Percentiles rank a stretch among this genome's conserved stretches.
Evolutionary conservation across 64 coral and sea anemone genomes (phyloP).

Genomic region (Trachythela sp.): DNA sequence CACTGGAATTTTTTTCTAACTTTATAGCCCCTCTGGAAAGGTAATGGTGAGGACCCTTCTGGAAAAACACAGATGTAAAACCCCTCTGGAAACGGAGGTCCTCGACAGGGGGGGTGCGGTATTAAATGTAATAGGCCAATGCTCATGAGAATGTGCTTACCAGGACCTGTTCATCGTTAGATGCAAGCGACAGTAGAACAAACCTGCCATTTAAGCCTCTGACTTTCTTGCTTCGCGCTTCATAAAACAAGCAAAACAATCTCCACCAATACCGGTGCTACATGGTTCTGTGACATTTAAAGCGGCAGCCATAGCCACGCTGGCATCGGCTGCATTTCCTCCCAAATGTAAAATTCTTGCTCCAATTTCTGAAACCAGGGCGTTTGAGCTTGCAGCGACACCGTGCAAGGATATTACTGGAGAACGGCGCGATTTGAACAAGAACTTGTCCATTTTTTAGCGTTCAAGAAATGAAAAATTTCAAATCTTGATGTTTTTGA

Average conservation of each 20-base stretch:
- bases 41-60: too few species aligned
- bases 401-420: slow-evolving; percentile 75
- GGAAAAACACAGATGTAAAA: too few species aligned
- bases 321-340: slow-evolving; percentile 98
- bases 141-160: too few species aligned
- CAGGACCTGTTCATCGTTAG: too few species aligned
- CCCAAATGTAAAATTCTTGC: slow-evolving; percentile 63
- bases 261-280: slow-evolving; percentile 87
- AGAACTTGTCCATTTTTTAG: neutral
- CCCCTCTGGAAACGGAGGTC: too few species aligned
- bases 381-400: slow-evolving; percentile 69
- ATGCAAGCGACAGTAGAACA: too few species aligned
- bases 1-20: too few species aligned
- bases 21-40: too few species aligned
- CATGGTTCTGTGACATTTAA: slow-evolving; percentile 84
- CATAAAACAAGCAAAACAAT: slow-evolving; percentile 86
- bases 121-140: too few species aligned
- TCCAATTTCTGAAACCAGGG: slow-evolving; percentile 77
- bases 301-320: slow-evolving; percentile 77
- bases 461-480: neutral
- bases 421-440: slow-evolving; percentile 83
- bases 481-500: neutral
- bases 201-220: slow-evolving; percentile 95
- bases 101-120: too few species aligned
- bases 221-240: slow-evolving; percentile 64